Percentiles rank a stretch among this genome's conserved stretches.
phyloP scores from a whole-genome alignment of 2,888 invertebrate species.

The Oligia strigilis region DNA sequence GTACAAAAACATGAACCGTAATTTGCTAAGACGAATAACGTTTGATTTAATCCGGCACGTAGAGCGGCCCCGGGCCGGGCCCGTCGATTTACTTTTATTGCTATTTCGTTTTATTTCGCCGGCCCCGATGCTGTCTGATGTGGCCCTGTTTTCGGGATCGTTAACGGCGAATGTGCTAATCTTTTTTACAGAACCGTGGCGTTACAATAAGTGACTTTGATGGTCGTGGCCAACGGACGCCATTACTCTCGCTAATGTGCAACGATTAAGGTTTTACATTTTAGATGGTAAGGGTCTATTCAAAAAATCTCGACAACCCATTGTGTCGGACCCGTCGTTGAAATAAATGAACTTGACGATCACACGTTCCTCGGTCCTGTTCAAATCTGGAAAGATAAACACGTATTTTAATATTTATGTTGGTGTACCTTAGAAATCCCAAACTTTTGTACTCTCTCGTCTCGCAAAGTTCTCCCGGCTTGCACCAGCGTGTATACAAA shows the following conservation, averaged over 20 bases:
- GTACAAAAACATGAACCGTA: constrained; percentile 87
- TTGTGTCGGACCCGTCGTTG: constrained; percentile 64
- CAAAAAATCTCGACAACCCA: constrained; percentile 67
- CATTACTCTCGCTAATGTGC: constrained; percentile 81
- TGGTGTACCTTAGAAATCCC: constrained; percentile 12
- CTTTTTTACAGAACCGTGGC: constrained; percentile 85
- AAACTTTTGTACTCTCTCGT: constrained; percentile 48
- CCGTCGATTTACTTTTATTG: constrained; percentile 90
- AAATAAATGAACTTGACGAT: constrained; percentile 64
- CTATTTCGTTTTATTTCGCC: constrained; percentile 88
- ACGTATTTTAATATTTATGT: constrained; percentile 59
- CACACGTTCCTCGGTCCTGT: constrained; percentile 51
- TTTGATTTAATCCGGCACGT: constrained; percentile 89
- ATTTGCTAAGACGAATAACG: constrained; percentile 90
- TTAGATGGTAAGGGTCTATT: constrained; percentile 72
- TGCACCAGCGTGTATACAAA: constrained; percentile 68
- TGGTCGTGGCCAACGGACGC: constrained; percentile 76
- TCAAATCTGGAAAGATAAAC: constrained; percentile 56
- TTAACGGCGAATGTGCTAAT: constrained; percentile 89
- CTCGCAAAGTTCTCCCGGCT: constrained; percentile 63
- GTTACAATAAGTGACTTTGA: constrained; percentile 83
- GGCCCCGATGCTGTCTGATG: constrained; percentile 82
- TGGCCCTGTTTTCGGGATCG: constrained; percentile 88
- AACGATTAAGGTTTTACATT: constrained; percentile 82
- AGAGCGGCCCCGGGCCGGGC: constrained; percentile 78